Evolutionary conservation across 2,113 vertebrate genomes (phyloP), one percentile per base, ranked within the genome.

Genomic region (Plotosus lineatus): DNA sequence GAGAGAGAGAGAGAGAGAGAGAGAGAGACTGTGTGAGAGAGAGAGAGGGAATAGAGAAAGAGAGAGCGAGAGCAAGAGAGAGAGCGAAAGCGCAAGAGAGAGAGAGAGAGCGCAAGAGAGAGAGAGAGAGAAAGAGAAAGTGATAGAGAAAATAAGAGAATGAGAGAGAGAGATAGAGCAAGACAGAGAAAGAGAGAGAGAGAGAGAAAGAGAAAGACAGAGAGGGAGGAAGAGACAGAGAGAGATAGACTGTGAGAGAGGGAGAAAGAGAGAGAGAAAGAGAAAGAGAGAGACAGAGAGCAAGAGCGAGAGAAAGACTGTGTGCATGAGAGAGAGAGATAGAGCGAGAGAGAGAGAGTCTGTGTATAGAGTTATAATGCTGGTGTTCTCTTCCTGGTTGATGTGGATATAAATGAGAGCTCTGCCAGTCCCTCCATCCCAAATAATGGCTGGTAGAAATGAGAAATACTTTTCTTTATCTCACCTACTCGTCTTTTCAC

Each of bases 301-400:
- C n/a, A n/a, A n/a, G n/a, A n/a, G n/a, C n/a, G n/a, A n/a, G n/a
- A n/a, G n/a, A n/a, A n/a, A n/a, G n/a, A n/a, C n/a, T n/a, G n/a
- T n/a, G n/a, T n/a, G n/a, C n/a, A n/a, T 21, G 31, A 61, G 63
- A 36, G 33, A 38, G 19, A 38, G 61, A 36, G 7, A 38, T 36
- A 21, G 58, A 3, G 21, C 23, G 9, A 10, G 56, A n/a, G 72
- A 68, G 58, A 51, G 44, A 46, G 44, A 46, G 44, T n/a, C n/a
- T n/a, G n/a, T n/a, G 12, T 7, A 46, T 1, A 46, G 1, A 46
- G 7, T 9, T 7, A 46, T 46, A 46, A 12, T 12, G 31, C 75
- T 75, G 69, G 38, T 50, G 60, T 40, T 33, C 50, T 75, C 79
- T 79, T 42, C 56, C 46, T n/a, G 38, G 44, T 76, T 60, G 36